Evolutionary conservation across 2,113 vertebrate genomes (phyloP), one percentile per base, ranked within the genome.

Genomic region (Nerophis lumbriciformis): DNA sequence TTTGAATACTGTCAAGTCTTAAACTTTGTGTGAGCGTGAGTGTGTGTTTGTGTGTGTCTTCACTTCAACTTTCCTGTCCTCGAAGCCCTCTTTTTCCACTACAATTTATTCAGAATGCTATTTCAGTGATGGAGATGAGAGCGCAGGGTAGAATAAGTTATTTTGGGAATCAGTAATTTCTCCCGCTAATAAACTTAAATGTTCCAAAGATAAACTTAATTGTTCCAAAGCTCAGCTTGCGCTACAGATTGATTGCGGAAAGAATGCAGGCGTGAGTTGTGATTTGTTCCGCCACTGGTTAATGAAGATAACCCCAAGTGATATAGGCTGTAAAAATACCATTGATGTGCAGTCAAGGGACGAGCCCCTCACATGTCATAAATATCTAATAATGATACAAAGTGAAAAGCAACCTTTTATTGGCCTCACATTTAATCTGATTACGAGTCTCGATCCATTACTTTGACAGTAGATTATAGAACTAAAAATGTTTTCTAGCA

Each of bases 121-220:
- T 42, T 58, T 62, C 59, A 4, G 11, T 72, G 59, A 64, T 75
- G 68, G 65, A 35, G 42, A 38, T 19, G 10, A 51, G 10, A 21
- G 42, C 53, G 56, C 60, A 64, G 75, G 71, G 58, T 66, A 69
- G 55, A 61, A 50, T 57, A 66, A 67, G 76, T 71, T 85, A 82
- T 85, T 85, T 83, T 83, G 63, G 75, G 78, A 78, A 75, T 70
- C 73, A 78, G 76, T 82, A 80, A 85, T 82, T 77, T 81, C 81
- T 79, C 61, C 65, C 82, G 83, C 83, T 81, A 78, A 85, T 78
- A 65, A 73, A 71, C 68, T 71, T 71, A 76, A 66, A 28, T 28
- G 28, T 28, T 28, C 28, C 28, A 28, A 28, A 28, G 42, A 85
- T 78, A 64, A 72, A 71, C 66, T 71, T 72, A 75, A 65, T 80